Evolutionary conservation across 2,113 vertebrate species (phyloP).

Genomic region (Poeciliopsis turrubarensis): DNA sequence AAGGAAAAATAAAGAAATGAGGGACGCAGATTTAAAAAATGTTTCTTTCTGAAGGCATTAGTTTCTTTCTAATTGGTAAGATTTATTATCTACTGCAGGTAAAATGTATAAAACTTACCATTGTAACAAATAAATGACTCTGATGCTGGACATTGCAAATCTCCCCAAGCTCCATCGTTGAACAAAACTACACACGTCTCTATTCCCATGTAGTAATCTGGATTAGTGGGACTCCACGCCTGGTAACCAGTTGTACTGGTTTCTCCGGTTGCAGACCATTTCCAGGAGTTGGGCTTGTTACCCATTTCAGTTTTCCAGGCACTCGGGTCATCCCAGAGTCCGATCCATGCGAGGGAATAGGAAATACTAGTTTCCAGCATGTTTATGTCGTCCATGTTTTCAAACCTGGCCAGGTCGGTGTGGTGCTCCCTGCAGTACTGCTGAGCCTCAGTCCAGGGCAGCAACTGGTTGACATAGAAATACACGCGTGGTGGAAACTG

Average conservation of each 20-base stretch:
- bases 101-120: too few species aligned
- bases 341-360: constrained; percentile 12
- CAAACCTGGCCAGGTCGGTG: constrained; percentile 21
- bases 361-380: background rate
- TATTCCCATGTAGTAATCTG: too few species aligned
- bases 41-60: too few species aligned
- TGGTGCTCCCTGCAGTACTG: constrained; percentile 33
- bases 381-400: constrained; percentile 5
- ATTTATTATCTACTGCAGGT: too few species aligned
- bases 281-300: constrained; percentile 35
- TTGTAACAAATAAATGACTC: too few species aligned
- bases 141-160: fast-evolving
- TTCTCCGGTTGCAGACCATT: constrained; percentile 28
- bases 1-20: too few species aligned
- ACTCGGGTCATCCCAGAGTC: constrained; percentile 24
- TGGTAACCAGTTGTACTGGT: background rate
- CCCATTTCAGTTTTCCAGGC: constrained; percentile 19
- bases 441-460: constrained; percentile 11
- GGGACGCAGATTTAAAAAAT: too few species aligned
- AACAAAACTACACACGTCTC: too few species aligned
- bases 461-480: background rate
- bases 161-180: fast-evolving
- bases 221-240: too few species aligned
- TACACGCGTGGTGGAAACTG: background rate
- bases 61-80: too few species aligned